Evolutionary conservation across 2,888 invertebrate genomes (phyloP).

Genomic region (Antheraea yamamai): DNA sequence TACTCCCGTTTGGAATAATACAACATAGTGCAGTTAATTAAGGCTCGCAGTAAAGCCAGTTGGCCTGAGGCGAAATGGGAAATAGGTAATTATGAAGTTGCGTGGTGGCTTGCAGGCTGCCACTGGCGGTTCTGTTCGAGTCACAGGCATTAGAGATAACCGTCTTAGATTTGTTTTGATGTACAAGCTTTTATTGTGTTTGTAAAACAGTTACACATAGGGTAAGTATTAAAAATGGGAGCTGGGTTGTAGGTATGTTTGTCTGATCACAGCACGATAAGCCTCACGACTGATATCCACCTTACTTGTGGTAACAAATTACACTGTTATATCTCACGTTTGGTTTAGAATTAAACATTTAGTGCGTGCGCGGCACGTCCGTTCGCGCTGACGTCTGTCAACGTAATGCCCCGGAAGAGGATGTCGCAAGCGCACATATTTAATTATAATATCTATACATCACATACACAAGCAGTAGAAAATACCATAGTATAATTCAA

Average conservation of each 20-base stretch:
- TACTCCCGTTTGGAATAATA: constrained; percentile 48
- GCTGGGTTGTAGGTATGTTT: background rate
- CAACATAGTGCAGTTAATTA: constrained; percentile 72
- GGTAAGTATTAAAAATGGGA: background rate
- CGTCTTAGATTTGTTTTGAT: background rate
- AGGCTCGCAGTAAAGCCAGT: constrained; percentile 63
- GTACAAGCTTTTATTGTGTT: background rate
- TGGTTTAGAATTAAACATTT: too few species aligned
- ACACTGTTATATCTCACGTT: too few species aligned
- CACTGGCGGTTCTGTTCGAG: constrained; percentile 35
- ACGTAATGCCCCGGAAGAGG: too few species aligned
- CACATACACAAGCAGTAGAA: too few species aligned
- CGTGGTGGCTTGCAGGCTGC: constrained; percentile 66
- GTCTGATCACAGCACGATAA: background rate
- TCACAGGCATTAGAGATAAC: constrained; percentile 32
- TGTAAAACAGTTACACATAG: background rate
- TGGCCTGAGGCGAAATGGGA: constrained; percentile 72
- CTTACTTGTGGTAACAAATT: background rate
- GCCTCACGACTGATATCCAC: background rate
- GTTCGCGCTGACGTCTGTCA: too few species aligned
- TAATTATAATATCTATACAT: too few species aligned
- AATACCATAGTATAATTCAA: too few species aligned
- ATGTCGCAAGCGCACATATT: too few species aligned
- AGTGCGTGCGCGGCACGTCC: too few species aligned
- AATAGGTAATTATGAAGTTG: constrained; percentile 80